A percentile compares a stretch with the other conserved stretches of the same genome.
phyloP scores from a whole-genome alignment of 2,797 vertebrate genomes.

The Parauchenoglanis ngamensis region DNA sequence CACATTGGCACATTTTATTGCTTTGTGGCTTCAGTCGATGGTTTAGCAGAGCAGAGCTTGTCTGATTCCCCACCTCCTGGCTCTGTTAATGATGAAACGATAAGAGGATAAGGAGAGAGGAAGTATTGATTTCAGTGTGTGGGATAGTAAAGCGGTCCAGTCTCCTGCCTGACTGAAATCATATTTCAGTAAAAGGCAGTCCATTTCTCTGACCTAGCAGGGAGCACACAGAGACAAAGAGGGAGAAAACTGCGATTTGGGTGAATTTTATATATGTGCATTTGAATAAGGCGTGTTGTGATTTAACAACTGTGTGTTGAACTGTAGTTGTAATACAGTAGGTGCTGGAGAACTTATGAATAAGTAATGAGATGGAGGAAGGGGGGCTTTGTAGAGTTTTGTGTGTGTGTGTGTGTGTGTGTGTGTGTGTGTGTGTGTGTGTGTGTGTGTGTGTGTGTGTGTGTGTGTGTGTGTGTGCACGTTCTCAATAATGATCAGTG shows the following conservation, averaged over 20 bases:
- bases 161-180: slow-evolving; percentile 21
- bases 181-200: slow-evolving; percentile 15
- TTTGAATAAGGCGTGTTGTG: not conserved
- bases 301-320: not conserved
- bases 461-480: not conserved
- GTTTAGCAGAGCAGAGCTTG: slow-evolving; percentile 24
- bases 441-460: not conserved
- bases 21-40: slow-evolving; percentile 25
- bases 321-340: not conserved
- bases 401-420: slow-evolving; percentile 10
- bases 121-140: slow-evolving; percentile 51
- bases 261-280: not conserved
- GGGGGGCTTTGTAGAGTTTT: not conserved
- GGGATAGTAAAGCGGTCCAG: slow-evolving; percentile 38
- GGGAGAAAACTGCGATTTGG: not conserved
- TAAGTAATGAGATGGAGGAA: not conserved
- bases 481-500: not conserved
- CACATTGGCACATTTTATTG: slow-evolving; percentile 9
- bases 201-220: not conserved
- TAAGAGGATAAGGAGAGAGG: slow-evolving; percentile 42
- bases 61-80: slow-evolving; percentile 27
- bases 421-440: not conserved
- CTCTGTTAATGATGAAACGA: slow-evolving; percentile 36
- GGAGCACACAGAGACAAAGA: not conserved
- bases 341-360: not conserved